Evolutionary conservation across 2,113 vertebrate species (phyloP), one percentile per base, ranked within the genome.

Genomic region (Saccopteryx leptura): DNA sequence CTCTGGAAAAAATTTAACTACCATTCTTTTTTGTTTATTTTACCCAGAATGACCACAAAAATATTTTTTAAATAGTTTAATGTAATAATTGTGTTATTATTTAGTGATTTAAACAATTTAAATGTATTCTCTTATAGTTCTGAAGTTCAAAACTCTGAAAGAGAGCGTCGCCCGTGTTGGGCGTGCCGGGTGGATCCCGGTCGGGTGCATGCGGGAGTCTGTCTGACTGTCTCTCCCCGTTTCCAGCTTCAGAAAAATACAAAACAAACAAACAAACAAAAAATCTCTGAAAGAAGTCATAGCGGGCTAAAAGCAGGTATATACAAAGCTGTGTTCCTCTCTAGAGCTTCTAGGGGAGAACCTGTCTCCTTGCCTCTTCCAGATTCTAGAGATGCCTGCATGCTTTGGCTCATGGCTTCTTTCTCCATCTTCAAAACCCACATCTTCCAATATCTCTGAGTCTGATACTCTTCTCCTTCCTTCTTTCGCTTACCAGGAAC

Each of bases 21-120:
- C 7, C 9, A 58, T 48, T 85, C 15, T 76, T 83, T 81, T 80
- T 90, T 74, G 65, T 71, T 71, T 74, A 56, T 94, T 92, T 92
- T 90, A 83, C 6, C 7, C 46, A 50, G 54, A 92, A 48, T 48
- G 74, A 39, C 21, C 39, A 80, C 2, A 90, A 90, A 23, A 18
- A 13, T 21, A 84, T 68, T 11, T 28, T 63, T 23, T 86, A 81
- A 68, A 39, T 31, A 63, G 23, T 69, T 75, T 63, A 24, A 75
- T 69, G 31, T 63, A 65, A 24, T 8, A 80, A 7, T n/a, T 75
- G 33, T 48, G 26, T 54, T 88, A 83, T 69, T 79, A 63, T 26
- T 78, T 89, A 52, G 52, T 54, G n/a, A 48, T 5, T 58, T 78
- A 88, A 68, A 28, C 18, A 88, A 61, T 65, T 24, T 60, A 63